Evolutionary conservation across 2,888 invertebrate species (phyloP).

Genomic region (Agrilus cyanescens): DNA sequence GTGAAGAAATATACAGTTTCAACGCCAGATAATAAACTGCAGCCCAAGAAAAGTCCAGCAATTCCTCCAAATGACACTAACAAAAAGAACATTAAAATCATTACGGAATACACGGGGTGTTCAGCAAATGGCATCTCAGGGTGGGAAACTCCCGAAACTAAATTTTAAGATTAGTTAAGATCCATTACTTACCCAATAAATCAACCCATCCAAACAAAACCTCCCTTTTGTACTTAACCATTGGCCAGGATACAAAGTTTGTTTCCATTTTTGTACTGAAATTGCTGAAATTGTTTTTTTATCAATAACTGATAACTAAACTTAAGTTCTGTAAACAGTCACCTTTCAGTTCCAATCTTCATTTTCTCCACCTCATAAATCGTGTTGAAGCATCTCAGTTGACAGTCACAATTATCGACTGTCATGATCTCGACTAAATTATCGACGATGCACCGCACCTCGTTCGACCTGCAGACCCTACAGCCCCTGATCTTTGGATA

Average conservation of each 20-base stretch:
- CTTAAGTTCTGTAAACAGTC: slow-evolving; percentile 45
- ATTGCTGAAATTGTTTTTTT: not conserved
- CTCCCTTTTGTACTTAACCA: slow-evolving; percentile 66
- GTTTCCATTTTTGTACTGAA: slow-evolving; percentile 34
- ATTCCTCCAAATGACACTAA: slow-evolving; percentile 55
- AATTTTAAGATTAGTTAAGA: not conserved
- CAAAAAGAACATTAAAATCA: slow-evolving; percentile 13
- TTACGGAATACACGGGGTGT: not conserved
- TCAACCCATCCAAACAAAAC: slow-evolving; percentile 79
- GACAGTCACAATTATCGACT: slow-evolving; percentile 53
- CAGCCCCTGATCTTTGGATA: slow-evolving; percentile 48
- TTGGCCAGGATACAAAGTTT: slow-evolving; percentile 68
- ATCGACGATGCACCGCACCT: slow-evolving; percentile 47
- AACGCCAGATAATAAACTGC: slow-evolving; percentile 63
- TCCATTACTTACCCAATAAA: slow-evolving; percentile 48
- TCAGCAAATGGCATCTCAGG: not conserved
- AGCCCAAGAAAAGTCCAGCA: slow-evolving; percentile 58
- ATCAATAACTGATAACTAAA: slow-evolving; percentile 25
- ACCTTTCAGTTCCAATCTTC: too few relatives aligned
- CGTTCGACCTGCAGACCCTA: slow-evolving; percentile 45
- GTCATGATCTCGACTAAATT: slow-evolving; percentile 43
- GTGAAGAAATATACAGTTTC: slow-evolving; percentile 70
- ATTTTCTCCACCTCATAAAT: slow-evolving; percentile 61
- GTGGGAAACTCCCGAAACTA: not conserved
- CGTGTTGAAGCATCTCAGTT: slow-evolving; percentile 61